Evolutionary conservation across 2,113 vertebrate genomes (phyloP).

Genomic region (Aplodontia rufa): DNA sequence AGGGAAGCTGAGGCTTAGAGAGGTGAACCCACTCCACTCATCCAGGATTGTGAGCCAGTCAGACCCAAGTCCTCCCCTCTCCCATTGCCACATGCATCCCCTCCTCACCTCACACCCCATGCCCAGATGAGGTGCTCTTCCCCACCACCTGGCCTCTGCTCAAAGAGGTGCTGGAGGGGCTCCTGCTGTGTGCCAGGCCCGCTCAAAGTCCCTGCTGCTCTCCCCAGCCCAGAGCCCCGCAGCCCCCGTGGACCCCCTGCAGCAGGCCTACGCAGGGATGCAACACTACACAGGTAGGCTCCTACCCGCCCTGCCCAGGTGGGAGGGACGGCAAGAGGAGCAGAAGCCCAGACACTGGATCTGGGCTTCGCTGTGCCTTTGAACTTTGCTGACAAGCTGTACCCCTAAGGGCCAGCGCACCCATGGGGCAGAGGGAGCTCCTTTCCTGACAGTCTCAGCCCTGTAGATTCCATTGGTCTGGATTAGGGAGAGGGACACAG

Average conservation of each 20-base stretch:
- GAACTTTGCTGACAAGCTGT: no score
- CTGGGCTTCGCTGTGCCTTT: not conserved
- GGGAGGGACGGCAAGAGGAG: not conserved
- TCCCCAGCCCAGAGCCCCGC: constrained; percentile 92
- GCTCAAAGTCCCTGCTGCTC: constrained; percentile 16
- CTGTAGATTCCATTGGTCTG: not conserved
- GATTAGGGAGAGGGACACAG: not conserved
- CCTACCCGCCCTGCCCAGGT: accelerated
- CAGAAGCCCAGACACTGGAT: not conserved
- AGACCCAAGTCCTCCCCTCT: not conserved
- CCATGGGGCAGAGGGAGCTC: not conserved
- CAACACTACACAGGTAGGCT: constrained; percentile 94
- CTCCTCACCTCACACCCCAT: not conserved
- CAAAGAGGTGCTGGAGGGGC: not conserved
- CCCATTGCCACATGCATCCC: not conserved
- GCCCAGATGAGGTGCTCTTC: not conserved
- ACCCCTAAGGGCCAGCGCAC: not conserved
- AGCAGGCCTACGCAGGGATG: constrained; percentile 95
- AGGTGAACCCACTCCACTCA: not conserved
- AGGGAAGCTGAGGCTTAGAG: not conserved
- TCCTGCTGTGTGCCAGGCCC: not conserved
- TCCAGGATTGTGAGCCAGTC: not conserved
- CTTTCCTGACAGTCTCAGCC: not conserved
- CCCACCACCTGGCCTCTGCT: not conserved
- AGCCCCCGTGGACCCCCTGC: constrained; percentile 90